phyloP scores from a whole-genome alignment of 2,113 vertebrate genomes.

The Echinops telfairi region DNA sequence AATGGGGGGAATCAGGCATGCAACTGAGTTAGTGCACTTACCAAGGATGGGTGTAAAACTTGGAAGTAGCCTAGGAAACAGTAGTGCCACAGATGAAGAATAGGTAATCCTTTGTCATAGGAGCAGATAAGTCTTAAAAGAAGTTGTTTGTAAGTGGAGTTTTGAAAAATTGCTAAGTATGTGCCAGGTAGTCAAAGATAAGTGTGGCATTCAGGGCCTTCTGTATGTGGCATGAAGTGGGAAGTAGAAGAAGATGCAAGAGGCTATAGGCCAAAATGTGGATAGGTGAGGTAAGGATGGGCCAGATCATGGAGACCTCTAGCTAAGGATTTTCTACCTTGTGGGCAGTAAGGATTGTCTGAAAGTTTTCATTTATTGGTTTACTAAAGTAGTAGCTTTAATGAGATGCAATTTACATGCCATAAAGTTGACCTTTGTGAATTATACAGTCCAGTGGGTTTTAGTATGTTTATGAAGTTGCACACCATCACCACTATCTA shows the following conservation, averaged over 20 bases:
- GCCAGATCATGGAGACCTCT: background rate
- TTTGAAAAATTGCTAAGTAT: background rate
- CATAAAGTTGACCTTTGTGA: background rate
- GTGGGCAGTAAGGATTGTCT: background rate
- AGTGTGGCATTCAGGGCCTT: background rate
- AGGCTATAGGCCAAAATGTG: background rate
- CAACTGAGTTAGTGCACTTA: background rate
- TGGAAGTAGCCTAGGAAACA: background rate
- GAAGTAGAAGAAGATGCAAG: background rate
- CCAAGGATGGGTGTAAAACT: background rate
- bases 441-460: background rate
- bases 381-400: background rate
- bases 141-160: background rate
- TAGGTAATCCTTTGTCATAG: background rate
- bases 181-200: background rate
- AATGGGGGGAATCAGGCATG: background rate
- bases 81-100: background rate
- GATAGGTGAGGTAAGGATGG: background rate
- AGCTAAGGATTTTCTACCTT: background rate
- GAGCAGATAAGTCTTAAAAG: background rate
- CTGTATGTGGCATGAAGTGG: background rate
- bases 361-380: background rate
- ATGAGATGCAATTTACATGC: background rate
- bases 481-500: background rate
- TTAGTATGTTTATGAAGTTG: background rate